Conservation (phyloP, 2,888 invertebrate species). For the Anagyrus pseudococci region DNA sequence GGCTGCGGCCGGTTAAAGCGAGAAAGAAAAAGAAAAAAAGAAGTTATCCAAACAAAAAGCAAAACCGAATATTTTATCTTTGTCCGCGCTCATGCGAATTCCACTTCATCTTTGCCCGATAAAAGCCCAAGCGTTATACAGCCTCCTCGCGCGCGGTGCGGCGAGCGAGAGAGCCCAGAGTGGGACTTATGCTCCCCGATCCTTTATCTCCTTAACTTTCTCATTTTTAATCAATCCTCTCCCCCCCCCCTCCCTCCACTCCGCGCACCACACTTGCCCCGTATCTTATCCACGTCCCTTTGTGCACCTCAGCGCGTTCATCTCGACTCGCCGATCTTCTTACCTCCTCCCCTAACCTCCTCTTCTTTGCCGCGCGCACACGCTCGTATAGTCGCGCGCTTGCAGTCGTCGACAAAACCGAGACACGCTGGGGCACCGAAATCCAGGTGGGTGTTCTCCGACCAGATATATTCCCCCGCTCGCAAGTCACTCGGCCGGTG, state of each 20-base stretch:
- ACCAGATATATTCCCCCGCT: no score
- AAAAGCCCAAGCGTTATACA: not conserved
- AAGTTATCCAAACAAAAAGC: no score
- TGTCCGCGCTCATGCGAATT: no score
- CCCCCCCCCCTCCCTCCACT: not conserved
- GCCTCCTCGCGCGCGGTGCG: not conserved
- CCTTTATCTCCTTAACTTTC: no score
- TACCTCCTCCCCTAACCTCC: conserved; percentile 1
- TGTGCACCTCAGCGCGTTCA: conserved; percentile 25
- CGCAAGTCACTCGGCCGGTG: conserved; percentile 52
- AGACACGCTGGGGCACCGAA: conserved; percentile 20
- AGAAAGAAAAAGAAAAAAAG: no score
- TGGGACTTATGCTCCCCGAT: no score
- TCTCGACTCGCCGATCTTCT: conserved; percentile 15
- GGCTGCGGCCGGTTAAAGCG: no score
- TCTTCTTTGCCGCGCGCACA: not conserved
- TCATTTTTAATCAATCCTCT: conserved; percentile 18
- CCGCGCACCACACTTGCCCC: not conserved
- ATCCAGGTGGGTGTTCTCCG: conserved; percentile 45
- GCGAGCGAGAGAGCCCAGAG: no score
- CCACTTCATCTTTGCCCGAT: no score
- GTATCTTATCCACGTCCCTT: conserved; percentile 13
- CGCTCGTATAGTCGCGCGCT: conserved; percentile 27
- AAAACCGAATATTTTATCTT: no score
- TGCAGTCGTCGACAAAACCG: conserved; percentile 21